phyloP scores from a whole-genome alignment of 2,797 vertebrate genomes.

The Gymnoscopelus microlampas region DNA sequence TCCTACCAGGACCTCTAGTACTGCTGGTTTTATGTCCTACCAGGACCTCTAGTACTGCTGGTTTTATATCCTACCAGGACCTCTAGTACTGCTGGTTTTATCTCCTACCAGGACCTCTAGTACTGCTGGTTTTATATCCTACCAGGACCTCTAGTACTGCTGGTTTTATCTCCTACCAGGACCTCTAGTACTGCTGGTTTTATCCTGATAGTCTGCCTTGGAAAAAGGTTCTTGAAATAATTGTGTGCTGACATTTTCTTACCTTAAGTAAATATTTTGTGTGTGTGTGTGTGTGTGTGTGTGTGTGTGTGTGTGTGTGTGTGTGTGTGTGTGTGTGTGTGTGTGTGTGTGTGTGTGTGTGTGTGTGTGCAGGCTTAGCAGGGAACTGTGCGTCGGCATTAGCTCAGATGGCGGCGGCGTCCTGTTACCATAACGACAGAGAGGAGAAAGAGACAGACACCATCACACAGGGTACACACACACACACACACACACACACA shows the following conservation, averaged over 20 bases:
- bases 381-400: slow-evolving; percentile 96
- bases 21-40: no score
- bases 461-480: slow-evolving; percentile 88
- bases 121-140: no score
- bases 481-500: not conserved
- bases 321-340: slow-evolving; percentile 5
- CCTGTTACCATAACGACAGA: slow-evolving; percentile 94
- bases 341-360: slow-evolving; percentile 2
- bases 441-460: slow-evolving; percentile 91
- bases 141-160: no score
- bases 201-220: no score
- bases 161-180: no score
- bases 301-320: slow-evolving; percentile 12
- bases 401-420: slow-evolving; percentile 97
- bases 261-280: not conserved
- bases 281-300: slow-evolving; percentile 3
- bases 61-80: no score
- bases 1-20: no score
- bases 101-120: no score
- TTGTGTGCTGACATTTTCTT: not conserved
- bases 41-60: no score
- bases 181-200: no score
- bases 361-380: slow-evolving; percentile 85
- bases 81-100: no score
- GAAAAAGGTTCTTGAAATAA: not conserved